Base-by-base conservation (phyloP, 2,113 vertebrate species). In the Oceanodroma tethys region DNA sequence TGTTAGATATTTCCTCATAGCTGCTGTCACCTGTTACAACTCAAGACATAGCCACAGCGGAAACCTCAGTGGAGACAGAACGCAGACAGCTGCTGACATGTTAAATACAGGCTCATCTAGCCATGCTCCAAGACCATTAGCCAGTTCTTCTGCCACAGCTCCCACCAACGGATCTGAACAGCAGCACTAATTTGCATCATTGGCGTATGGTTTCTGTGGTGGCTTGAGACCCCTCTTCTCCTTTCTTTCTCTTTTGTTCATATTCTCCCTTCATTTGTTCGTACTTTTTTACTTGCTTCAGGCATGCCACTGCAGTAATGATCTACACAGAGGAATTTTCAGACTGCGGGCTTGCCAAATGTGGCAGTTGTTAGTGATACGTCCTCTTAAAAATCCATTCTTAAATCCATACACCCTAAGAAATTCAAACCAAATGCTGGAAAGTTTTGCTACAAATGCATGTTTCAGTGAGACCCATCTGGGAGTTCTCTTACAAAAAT, bases 41-140 rank as follows among this genome's bases (percentile, higher is more conserved):
- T 62, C n/a, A 26, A 73, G 36, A 21, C 56, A 34, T 0, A 43
- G 34, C 26, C 82, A 59, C 53, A 58, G n/a, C 2, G 0, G 63
- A 76, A 62, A 26, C 8, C 10, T 15, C 55, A 45, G 58, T 16
- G n/a, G 63, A 73, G 59, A n/a, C 32, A 65, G 70, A 22, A 42
- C 3, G 2, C 59, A 60, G 53, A 1, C 42, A 78, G 27, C 59
- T 88, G 83, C 52, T 71, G 68, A 2, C 8, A 4, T 34, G 65
- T 62, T 32, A n/a, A 13, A 9, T 6, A 19, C 34, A 48, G 40
- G 13, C 55, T 42, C 36, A 16, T 25, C 38, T 15, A 53, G 25
- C 19, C 1, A 0, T 11, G 19, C 18, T 60, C 58, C 19, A 34
- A 38, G 50, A 6, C 9, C 11, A 7, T 20, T 11, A 81, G 16